A percentile compares a stretch with the other conserved stretches of the same genome.
Evolutionary conservation across 2,113 vertebrate species (phyloP).

Genomic region (Clarias batrachus): DNA sequence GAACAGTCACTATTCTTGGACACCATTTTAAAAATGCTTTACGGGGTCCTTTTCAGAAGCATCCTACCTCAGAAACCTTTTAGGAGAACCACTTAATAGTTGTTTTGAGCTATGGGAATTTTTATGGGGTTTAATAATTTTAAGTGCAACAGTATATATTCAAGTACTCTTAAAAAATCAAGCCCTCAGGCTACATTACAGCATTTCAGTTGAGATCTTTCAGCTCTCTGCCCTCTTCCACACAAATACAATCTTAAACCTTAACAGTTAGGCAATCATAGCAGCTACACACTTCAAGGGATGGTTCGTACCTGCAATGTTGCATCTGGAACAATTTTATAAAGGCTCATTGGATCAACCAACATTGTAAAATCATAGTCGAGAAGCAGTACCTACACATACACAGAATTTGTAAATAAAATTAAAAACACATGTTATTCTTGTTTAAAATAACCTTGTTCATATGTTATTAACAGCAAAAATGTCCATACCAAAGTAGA

Average conservation of each 20-base stretch:
- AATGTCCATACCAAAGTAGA: slow-evolving; percentile 67
- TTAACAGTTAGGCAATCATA: not conserved
- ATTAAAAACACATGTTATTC: not conserved
- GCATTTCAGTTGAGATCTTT: no score
- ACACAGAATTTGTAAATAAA: not conserved
- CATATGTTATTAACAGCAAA: not conserved
- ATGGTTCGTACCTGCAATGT: slow-evolving; percentile 39
- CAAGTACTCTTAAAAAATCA: no score
- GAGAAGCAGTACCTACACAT: slow-evolving; percentile 55
- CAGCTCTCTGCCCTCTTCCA: no score
- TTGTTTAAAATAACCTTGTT: not conserved
- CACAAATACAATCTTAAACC: not conserved
- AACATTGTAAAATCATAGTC: slow-evolving; percentile 51
- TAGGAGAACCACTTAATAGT: no score
- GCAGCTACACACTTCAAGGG: not conserved
- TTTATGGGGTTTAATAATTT: no score
- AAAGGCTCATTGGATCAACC: slow-evolving; percentile 56
- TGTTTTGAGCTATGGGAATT: no score
- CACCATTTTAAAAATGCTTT: no score
- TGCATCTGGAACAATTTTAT: slow-evolving; percentile 42
- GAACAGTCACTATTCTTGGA: no score
- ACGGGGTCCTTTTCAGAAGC: no score
- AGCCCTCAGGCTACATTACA: no score
- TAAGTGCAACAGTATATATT: no score
- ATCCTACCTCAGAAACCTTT: no score